phyloP scores from a whole-genome alignment of 2,113 vertebrate species.

The Agelaius phoeniceus region DNA sequence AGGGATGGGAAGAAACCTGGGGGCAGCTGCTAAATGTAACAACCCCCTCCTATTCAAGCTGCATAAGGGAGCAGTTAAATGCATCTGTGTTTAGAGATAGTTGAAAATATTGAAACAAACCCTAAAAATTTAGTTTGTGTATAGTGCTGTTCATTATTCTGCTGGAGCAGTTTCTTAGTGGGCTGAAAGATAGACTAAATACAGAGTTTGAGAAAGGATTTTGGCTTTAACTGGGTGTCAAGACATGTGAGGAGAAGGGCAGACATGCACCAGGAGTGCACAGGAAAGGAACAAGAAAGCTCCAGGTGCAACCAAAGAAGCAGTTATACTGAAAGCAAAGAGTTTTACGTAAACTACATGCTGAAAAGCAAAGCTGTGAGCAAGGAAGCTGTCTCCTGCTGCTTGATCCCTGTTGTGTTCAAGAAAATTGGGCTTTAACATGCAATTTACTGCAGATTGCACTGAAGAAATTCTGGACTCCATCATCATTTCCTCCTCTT shows the following conservation, averaged over 20 bases:
- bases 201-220: not conserved
- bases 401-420: not conserved
- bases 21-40: not conserved
- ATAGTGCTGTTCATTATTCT: not conserved
- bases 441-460: not conserved
- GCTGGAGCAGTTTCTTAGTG: not conserved
- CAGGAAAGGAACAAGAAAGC: not conserved
- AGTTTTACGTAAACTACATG: not conserved
- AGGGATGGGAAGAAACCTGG: not conserved
- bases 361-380: constrained; percentile 16
- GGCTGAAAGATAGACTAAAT: not conserved
- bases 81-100: not conserved
- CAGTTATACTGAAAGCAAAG: not conserved
- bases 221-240: not conserved
- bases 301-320: not conserved
- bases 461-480: not conserved
- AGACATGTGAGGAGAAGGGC: not conserved
- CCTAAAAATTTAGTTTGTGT: not conserved
- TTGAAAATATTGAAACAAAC: not conserved
- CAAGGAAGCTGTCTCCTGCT: not conserved
- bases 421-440: constrained; percentile 22
- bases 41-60: not conserved
- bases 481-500: not conserved
- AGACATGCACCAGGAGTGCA: not conserved
- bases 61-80: not conserved